These are phyloP conservation scores for Enteromius viviparus DNA, from an alignment of 2,797 vertebrate genomes.

Conservation along the genomic window DNA sequence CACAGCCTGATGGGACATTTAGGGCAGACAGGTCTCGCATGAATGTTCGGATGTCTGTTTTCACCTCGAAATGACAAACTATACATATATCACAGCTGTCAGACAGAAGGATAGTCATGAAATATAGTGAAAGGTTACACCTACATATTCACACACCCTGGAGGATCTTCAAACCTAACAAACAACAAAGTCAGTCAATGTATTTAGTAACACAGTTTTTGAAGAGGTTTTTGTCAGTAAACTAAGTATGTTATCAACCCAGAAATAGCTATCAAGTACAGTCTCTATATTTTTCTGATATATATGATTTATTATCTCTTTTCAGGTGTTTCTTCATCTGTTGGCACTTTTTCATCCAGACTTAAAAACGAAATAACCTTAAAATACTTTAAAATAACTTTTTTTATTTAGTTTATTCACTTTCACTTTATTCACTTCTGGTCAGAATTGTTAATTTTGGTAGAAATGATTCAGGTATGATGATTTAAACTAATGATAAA, in stretches of 20 bases:
- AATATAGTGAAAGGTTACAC: background rate
- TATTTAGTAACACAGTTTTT: background rate
- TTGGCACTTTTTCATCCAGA: background rate
- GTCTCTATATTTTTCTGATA: background rate
- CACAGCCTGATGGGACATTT: conserved; percentile 19
- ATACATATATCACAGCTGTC: conserved; percentile 37
- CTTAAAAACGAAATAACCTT: background rate
- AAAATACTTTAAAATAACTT: background rate
- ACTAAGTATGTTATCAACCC: background rate
- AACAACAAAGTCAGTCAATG: background rate
- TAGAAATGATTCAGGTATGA: background rate
- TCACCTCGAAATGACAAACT: conserved; percentile 39
- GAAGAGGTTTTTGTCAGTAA: background rate
- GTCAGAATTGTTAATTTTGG: background rate
- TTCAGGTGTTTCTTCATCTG: background rate
- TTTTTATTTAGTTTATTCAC: background rate
- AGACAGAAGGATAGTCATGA: conserved; percentile 15
- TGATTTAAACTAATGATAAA: background rate
- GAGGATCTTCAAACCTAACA: background rate
- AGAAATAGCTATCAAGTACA: background rate
- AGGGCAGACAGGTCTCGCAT: conserved; percentile 29
- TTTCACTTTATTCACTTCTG: background rate
- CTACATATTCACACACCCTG: background rate
- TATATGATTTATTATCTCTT: background rate
- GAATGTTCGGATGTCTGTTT: background rate